Percentiles rank a stretch among this genome's conserved stretches.
Evolutionary conservation across 1,140 invertebrate species (phyloP).

Genomic region (Melipona quadrifasciata): DNA sequence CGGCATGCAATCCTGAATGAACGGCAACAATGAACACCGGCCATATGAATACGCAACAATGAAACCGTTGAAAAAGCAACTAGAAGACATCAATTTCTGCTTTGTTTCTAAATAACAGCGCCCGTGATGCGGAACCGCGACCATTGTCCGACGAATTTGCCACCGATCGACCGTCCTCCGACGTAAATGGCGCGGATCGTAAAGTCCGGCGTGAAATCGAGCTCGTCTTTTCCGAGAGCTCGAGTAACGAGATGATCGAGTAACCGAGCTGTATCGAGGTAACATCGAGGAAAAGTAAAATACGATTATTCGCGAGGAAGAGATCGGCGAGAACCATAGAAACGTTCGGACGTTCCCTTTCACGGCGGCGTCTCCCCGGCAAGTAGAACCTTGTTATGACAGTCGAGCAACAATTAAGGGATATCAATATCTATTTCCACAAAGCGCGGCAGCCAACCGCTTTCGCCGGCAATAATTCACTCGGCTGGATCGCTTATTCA

Average conservation of each 20-base stretch:
- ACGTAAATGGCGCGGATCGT: neutral
- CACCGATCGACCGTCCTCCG: neutral
- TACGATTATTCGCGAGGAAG: neutral
- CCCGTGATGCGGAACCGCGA: too few species aligned
- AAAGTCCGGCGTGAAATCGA: neutral
- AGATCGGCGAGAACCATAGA: neutral
- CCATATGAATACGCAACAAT: too few species aligned
- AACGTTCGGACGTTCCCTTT: neutral
- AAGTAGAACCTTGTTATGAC: neutral
- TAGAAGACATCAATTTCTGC: neutral
- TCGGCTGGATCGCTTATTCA: constrained; percentile 17
- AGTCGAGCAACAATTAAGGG: constrained; percentile 31
- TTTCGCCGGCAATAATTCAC: constrained; percentile 17
- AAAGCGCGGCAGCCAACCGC: neutral
- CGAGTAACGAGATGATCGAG: neutral
- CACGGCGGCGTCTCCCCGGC: neutral
- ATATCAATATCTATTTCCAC: constrained; percentile 34
- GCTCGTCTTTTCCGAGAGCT: neutral
- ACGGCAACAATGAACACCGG: too few species aligned
- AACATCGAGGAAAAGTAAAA: neutral
- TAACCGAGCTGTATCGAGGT: neutral
- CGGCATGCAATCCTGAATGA: neutral
- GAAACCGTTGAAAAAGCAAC: neutral
- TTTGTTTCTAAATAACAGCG: constrained; percentile 13
- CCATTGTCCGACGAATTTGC: neutral